A percentile compares a stretch with the other conserved stretches of the same genome.
These are phyloP conservation scores for Megalopta genalis DNA, from an alignment of 1,140 invertebrate genomes.

Conservation along the genomic window DNA sequence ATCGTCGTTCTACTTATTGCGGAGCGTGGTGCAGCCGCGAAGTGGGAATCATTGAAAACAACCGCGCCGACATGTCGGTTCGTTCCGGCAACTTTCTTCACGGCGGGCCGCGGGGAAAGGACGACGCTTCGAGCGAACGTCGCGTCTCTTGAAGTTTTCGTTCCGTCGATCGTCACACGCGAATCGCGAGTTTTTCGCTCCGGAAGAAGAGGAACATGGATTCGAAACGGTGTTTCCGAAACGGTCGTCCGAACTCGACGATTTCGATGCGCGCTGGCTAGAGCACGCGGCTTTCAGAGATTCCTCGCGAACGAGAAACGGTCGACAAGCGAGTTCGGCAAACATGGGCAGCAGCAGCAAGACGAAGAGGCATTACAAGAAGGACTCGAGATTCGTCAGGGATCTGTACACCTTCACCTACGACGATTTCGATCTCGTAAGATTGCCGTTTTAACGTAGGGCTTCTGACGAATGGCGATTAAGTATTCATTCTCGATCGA, in stretches of 20 bases:
- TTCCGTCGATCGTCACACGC: too few species aligned
- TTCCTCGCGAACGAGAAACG: too few species aligned
- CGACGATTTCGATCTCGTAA: slow-evolving; percentile 82
- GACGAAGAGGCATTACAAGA: slow-evolving; percentile 87
- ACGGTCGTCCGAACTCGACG: background rate
- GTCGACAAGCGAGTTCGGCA: too few species aligned
- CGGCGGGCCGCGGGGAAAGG: background rate
- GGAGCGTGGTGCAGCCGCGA: background rate
- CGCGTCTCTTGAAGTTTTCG: background rate
- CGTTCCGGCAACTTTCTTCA: background rate
- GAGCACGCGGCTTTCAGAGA: too few species aligned
- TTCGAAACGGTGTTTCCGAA: too few species aligned
- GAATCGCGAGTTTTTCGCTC: background rate
- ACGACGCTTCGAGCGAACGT: background rate
- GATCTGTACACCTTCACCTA: slow-evolving; percentile 93
- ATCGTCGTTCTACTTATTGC: background rate
- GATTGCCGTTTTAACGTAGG: slow-evolving; percentile 26
- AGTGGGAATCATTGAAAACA: background rate
- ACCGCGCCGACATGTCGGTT: background rate
- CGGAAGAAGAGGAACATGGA: background rate
- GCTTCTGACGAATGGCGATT: slow-evolving; percentile 37
- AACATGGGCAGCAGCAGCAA: slow-evolving; percentile 76
- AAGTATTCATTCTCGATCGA: background rate
- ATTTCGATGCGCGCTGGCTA: too few species aligned
- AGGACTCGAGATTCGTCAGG: slow-evolving; percentile 89